Base-by-base conservation (phyloP, 2,113 vertebrate species). In the Promerops cafer region DNA sequence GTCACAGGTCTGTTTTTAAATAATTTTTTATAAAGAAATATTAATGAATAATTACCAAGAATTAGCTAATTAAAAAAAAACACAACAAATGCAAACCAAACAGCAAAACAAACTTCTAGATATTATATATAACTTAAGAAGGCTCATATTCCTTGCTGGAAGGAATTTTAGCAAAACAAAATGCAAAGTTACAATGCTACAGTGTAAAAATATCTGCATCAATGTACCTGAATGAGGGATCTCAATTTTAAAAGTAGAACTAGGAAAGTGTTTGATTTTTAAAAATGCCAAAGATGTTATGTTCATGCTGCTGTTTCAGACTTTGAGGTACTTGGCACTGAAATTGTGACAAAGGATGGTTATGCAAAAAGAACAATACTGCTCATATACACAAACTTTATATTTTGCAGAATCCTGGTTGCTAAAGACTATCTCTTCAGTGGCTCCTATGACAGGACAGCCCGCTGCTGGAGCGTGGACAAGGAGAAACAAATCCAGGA, bases 361-460 rank as follows among this genome's bases (percentile, higher is more conserved):
- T 45, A 4, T 26, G 7, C 37, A 21, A 26, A 35, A 71, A 54
- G 33, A 80, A 4, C 15, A 19, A 10, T 44, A 30, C 23, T 59
- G 12, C 56, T 83, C 44, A 39, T 50, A 19, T 6, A 12, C 0
- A 5, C 45, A 35, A 20, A 50, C 16, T 47, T 35, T 4, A 4
- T 37, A 44, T 78, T 87, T 71, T 40, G 31, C 95, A 98, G 98
- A 90, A 98, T 98, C 76, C 96, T 98, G 57, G 98, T 98, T 66
- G 79, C 95, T 80, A 93, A 98, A 52, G 96, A 97, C 68, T 98
- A 97, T 90, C 97, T 98, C 44, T 98, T 98, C 37, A 98, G 98
- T 50, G 97, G 98, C 82, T 98, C 98, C 83, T 98, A 98, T 1
- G 98, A 98, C 91, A 97, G 98, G 68, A 98, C 98, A 0, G 98